Base-by-base conservation (phyloP, 2,797 vertebrate species). In the Pagetopsis macropterus region DNA sequence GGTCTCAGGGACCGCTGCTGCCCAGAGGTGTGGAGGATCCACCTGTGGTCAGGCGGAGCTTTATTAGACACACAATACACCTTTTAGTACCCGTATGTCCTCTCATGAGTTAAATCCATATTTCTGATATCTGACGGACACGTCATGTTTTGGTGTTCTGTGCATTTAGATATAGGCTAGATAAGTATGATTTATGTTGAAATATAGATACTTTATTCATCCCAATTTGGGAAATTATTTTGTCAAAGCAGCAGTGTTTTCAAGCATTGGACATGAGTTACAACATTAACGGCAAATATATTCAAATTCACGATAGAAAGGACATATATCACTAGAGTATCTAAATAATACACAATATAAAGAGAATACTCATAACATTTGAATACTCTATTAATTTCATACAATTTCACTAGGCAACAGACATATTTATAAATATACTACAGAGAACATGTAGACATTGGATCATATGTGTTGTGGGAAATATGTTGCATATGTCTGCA, bases 171-270 rank as follows among this genome's bases (percentile, higher is more conserved):
- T 15, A 1, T 13, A 43, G 4, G 0, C 43, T 64, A 41, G 19
- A 31, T 2, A 56, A 1, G 40, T 19, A 5, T n/a, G 1, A 37
- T 14, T 14, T 4, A 43, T 31, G 8, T 2, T 21, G 3, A 12
- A 51, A 11, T 45, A 5, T 48, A 2, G 2, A 9, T 45, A 5
- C 10, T 61, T 11, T 41, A 1, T 41, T 31, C 64, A 11, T 55
- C 31, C 4, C 10, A 16, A 52, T n/a, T 43, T 17, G 1, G 23
- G 16, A 3, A 44, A 12, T 13, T 16, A 21, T 3, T 40, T 21
- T 52, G 45, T 13, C 9, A 45, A 75, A 72, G 76, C 66, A 63
- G 27, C 27, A 27, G 33, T 37, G 33, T 37, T 37, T 37, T 37
- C 33, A 37, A 37, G 8, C 33, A 37, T 37, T 37, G 8, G 6